Evolutionary conservation across 2,113 vertebrate genomes (phyloP).

Genomic region (Steatornis caripensis): DNA sequence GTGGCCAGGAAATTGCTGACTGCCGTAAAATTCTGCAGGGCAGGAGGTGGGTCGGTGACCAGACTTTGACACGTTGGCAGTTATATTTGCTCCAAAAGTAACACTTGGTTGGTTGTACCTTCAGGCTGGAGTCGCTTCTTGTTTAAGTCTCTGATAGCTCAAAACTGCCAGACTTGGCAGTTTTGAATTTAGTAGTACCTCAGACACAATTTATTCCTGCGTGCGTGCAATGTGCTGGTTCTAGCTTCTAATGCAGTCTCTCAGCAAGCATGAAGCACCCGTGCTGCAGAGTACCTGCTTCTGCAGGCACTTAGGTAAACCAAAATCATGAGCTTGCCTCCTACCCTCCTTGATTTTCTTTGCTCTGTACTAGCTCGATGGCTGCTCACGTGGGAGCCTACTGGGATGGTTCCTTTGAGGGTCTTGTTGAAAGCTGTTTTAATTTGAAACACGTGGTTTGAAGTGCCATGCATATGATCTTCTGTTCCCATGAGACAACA

Average conservation of each 20-base stretch:
- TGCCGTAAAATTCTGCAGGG: neutral
- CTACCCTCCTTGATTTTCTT: neutral
- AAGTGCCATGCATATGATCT: neutral
- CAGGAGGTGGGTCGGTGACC: neutral
- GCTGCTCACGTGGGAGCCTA: neutral
- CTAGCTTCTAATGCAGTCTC: neutral
- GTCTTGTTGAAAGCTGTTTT: neutral
- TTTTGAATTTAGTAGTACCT: neutral
- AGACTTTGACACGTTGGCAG: neutral
- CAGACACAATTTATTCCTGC: neutral
- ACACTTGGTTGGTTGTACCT: neutral
- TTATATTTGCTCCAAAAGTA: neutral
- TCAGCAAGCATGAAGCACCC: neutral
- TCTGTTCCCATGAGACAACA: neutral
- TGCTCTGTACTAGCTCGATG: neutral
- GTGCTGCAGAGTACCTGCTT: neutral
- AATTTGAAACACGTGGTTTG: neutral
- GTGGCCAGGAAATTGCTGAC: neutral
- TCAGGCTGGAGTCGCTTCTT: neutral
- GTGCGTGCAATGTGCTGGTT: neutral
- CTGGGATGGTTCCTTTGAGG: neutral
- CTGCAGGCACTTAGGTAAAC: neutral
- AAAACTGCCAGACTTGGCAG: neutral
- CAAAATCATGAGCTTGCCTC: neutral
- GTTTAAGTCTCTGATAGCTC: neutral